Base-by-base conservation (phyloP, 2,888 invertebrate genomes). In the Drosophila multiciliata region DNA sequence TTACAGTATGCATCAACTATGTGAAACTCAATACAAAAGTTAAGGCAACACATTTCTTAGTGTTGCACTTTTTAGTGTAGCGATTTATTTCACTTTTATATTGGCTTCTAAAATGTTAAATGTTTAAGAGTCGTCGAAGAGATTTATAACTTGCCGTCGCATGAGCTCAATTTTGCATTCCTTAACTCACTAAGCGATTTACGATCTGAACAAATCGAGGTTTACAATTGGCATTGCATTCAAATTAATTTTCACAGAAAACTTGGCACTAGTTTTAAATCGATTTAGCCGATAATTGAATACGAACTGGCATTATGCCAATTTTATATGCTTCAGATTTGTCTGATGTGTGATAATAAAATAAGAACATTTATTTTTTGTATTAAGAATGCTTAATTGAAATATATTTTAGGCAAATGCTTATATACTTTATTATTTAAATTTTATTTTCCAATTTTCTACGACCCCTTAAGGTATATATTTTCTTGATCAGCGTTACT, bases 31-130 rank as follows among this genome's bases (percentile, higher is more conserved):
- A 61, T 66, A 68, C 69, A 66, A 73, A 63, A 73, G 58, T 82
- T 55, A 65, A 52, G 52, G 20, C 54, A 42, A 55, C 45, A 11
- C 55, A 58, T 59, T 58, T 68, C 74, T 70, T 77, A 53, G 26
- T 73, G 67, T 69, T 17, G 69, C 57, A 64, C 59, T 45, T 45
- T 8, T 8, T 23, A 20, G 45, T 45, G 33, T 38, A 45, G 66
- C 72, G 81, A 87, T 89, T 87, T 89, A 87, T 87, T 81, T 84
- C 67, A 60, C 72, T 84, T 78, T 79, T 72, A 78, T 89, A 82
- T 89, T 87, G 87, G 85, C 77, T 23, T 23, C 15, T 8, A 65
- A 79, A 87, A 76, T 69, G 38, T 40, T 0, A 29, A 57, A 42
- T 66, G 48, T 38, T 38, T 49, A 20, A 66, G 35, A 17, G 67